A percentile compares a stretch with the other conserved stretches of the same genome.
Conservation (phyloP, 2,113 vertebrate genomes). For the Elgaria multicarinata region DNA sequence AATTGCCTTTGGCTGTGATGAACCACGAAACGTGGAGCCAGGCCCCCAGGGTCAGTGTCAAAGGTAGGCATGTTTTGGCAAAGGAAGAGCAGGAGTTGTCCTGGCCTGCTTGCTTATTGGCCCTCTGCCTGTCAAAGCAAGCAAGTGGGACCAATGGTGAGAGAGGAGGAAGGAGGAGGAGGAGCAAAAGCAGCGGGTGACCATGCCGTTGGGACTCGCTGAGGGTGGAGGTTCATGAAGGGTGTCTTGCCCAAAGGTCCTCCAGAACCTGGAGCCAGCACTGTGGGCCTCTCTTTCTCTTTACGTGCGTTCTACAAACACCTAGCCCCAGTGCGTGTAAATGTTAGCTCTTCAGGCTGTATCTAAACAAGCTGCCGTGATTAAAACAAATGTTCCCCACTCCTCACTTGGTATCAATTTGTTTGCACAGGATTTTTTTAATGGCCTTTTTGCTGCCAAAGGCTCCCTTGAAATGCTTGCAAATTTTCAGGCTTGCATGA, state of each 20-base stretch:
- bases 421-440: background rate
- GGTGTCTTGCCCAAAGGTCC: no score
- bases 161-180: no score
- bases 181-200: no score
- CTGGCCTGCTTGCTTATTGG: no score
- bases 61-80: no score
- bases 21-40: background rate
- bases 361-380: background rate
- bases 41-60: background rate
- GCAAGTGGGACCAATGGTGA: no score
- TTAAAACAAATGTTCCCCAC: background rate
- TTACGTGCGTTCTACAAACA: background rate
- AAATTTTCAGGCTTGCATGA: background rate
- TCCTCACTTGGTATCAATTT: background rate
- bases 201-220: no score
- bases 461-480: background rate
- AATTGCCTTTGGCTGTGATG: background rate
- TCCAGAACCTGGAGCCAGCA: no score
- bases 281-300: no score
- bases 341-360: background rate
- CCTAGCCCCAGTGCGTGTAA: background rate
- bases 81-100: no score
- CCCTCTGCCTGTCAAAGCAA: no score
- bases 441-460: fast-evolving
- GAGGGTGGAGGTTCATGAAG: no score